A percentile compares a stretch with the other conserved stretches of the same genome.
phyloP scores from a whole-genome alignment of 2,797 vertebrate species.

The Petrocephalus sullivani region DNA sequence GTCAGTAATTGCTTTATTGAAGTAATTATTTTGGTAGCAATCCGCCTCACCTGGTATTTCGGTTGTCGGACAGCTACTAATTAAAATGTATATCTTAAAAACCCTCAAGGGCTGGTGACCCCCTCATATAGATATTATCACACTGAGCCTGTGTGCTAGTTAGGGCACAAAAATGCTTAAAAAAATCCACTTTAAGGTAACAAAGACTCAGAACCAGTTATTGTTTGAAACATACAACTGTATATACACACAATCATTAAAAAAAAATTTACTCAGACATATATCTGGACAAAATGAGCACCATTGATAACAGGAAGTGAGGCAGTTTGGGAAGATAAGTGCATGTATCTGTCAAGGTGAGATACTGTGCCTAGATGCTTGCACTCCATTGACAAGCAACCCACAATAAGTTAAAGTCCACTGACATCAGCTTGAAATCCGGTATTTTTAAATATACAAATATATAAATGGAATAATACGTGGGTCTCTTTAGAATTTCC shows the following conservation, averaged over 20 bases:
- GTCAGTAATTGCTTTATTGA: constrained; percentile 5
- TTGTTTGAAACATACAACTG: constrained; percentile 20
- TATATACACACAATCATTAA: constrained; percentile 9
- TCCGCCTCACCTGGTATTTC: neutral
- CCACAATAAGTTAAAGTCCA: constrained; percentile 57
- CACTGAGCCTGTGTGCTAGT: neutral
- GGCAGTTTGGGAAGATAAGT: constrained; percentile 36
- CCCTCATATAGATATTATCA: neutral
- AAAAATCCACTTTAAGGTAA: neutral
- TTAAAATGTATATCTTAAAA: constrained; percentile 1
- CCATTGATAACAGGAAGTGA: constrained; percentile 28
- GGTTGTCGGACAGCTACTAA: constrained; percentile 5
- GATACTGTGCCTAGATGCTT: constrained; percentile 25
- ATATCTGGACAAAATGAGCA: constrained; percentile 34
- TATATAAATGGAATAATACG: constrained; percentile 34
- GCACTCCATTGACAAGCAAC: constrained; percentile 34
- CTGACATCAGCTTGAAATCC: constrained; percentile 37
- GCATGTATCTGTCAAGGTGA: constrained; percentile 26
- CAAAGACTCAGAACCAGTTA: constrained; percentile 13
- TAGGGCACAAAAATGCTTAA: neutral
- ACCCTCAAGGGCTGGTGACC: neutral
- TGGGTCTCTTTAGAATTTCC: constrained; percentile 34
- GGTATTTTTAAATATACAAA: constrained; percentile 49
- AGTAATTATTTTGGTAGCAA: constrained; percentile 13
- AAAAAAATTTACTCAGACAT: constrained; percentile 29